These are phyloP conservation scores for Lucinisca nassula DNA, from an alignment of 2,888 invertebrate species.

Conservation along the genomic window DNA sequence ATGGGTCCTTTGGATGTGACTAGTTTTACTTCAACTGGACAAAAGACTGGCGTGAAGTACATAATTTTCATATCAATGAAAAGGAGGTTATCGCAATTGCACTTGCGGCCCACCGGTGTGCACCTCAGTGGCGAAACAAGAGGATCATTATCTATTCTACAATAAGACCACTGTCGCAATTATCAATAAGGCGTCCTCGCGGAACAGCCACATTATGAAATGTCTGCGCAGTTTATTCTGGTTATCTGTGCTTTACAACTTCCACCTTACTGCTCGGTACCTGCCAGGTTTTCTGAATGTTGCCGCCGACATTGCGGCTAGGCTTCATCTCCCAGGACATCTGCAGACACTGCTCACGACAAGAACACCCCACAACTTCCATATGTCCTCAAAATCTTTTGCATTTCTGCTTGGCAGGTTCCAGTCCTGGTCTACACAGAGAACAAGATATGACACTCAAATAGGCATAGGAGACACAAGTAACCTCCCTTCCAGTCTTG, in stretches of 20 bases:
- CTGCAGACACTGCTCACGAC: constrained; percentile 1
- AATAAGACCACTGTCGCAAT: constrained; percentile 18
- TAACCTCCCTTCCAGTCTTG: background rate
- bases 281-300: background rate
- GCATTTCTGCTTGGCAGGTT: background rate
- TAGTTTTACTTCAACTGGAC: constrained; percentile 44
- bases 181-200: constrained; percentile 16
- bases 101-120: constrained; percentile 15
- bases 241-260: constrained; percentile 5
- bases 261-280: background rate
- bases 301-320: constrained; percentile 6
- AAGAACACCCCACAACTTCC: background rate
- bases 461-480: background rate
- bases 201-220: background rate
- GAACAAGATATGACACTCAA: background rate
- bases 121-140: constrained; percentile 15
- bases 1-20: constrained; percentile 6
- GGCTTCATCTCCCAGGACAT: background rate
- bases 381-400: background rate
- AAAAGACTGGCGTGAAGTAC: constrained; percentile 11
- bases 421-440: background rate
- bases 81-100: background rate
- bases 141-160: background rate
- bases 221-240: background rate
- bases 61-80: background rate